These are phyloP conservation scores for Apocrypta bakeri DNA, from an alignment of 1,140 invertebrate genomes.

Conservation along the genomic window DNA sequence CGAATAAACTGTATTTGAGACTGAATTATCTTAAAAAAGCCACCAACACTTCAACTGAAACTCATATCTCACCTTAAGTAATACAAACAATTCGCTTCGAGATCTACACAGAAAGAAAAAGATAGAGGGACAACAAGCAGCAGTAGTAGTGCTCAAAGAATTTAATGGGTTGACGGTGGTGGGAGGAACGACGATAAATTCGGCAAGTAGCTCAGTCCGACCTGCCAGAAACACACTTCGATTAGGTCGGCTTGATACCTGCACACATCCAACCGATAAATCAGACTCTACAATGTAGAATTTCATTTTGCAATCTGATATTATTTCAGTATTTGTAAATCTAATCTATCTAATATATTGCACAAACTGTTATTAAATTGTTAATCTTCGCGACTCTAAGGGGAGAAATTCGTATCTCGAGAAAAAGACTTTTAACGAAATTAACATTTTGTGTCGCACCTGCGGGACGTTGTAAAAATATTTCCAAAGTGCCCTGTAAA, in stretches of 20 bases:
- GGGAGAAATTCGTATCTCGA: no score
- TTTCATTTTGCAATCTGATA: constrained; percentile 36
- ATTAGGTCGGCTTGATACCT: constrained; percentile 28
- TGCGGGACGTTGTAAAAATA: background rate
- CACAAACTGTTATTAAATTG: background rate
- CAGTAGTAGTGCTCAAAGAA: constrained; percentile 27
- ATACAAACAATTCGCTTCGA: background rate
- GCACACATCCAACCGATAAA: background rate
- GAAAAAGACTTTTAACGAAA: background rate
- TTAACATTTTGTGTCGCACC: background rate
- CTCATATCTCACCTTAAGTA: background rate
- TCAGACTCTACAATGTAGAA: constrained; percentile 12
- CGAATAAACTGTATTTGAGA: background rate
- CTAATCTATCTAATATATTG: no score
- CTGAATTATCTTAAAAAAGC: background rate
- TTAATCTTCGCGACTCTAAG: no score
- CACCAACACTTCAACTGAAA: background rate
- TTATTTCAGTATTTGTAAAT: background rate
- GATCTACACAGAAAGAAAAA: background rate
- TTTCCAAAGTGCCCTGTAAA: background rate
- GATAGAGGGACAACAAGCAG: constrained; percentile 30
- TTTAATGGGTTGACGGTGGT: constrained; percentile 22
- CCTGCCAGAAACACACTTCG: constrained; percentile 37
- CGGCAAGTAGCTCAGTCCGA: constrained; percentile 38
- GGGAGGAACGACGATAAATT: constrained; percentile 41